Evolutionary conservation across 1,140 invertebrate species (phyloP).

Genomic region (Reticulitermes speratus): DNA sequence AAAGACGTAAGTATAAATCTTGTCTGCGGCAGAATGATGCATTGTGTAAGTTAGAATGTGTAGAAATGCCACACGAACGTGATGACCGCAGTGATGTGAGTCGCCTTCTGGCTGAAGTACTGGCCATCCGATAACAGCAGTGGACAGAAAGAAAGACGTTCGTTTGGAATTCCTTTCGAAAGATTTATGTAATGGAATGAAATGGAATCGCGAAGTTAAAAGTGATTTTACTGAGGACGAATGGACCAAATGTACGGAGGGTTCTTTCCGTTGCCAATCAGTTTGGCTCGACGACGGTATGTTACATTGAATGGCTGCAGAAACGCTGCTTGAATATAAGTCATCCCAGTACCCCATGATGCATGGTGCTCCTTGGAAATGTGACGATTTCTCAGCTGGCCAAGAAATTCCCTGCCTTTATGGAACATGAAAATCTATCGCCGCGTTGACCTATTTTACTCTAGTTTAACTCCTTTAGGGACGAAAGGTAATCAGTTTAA

Average conservation of each 20-base stretch:
- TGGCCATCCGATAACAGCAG: not conserved
- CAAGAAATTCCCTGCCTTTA: too few species aligned
- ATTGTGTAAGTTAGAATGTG: too few species aligned
- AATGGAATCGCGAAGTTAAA: not conserved
- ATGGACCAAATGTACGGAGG: not conserved
- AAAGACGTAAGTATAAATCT: too few species aligned
- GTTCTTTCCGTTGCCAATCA: not conserved
- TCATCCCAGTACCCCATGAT: too few species aligned
- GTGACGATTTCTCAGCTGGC: too few species aligned
- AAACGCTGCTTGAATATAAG: not conserved
- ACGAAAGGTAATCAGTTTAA: too few species aligned
- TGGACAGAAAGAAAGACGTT: not conserved
- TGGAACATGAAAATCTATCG: too few species aligned
- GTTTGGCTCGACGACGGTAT: not conserved
- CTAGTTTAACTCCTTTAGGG: too few species aligned
- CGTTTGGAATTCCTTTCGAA: not conserved
- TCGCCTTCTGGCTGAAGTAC: not conserved
- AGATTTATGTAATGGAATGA: not conserved
- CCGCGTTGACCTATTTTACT: too few species aligned
- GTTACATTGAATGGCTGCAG: not conserved
- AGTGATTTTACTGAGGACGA: not conserved
- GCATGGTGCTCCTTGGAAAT: too few species aligned
- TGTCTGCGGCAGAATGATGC: too few species aligned
- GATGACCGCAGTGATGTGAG: not conserved
- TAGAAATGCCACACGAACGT: not conserved